phyloP scores from a whole-genome alignment of 1,140 invertebrate species.

The Meloidogyne floridensis region DNA sequence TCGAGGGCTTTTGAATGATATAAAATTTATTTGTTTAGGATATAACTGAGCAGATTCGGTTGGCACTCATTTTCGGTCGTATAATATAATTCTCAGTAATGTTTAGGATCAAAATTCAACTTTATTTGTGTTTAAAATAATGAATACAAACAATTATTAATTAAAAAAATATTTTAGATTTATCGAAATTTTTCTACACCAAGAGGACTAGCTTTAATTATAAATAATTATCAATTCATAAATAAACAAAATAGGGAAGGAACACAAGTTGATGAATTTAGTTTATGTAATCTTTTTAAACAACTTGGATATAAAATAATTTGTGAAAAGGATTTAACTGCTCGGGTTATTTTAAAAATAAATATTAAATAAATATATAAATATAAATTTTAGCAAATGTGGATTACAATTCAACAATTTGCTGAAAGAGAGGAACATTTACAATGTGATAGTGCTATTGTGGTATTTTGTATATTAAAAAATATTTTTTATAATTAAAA shows the following conservation, averaged over 20 bases:
- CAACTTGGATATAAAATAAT: conserved; percentile 33
- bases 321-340: conserved; percentile 23
- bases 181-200: conserved; percentile 30
- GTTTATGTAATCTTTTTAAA: conserved; percentile 21
- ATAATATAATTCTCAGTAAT: no score
- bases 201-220: conserved; percentile 35
- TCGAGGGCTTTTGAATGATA: no score
- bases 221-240: conserved; percentile 32
- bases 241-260: conserved; percentile 21
- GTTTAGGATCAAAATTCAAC: no score
- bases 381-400: conserved; percentile 41
- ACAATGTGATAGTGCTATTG: conserved; percentile 31
- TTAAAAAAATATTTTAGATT: conserved; percentile 8
- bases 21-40: no score
- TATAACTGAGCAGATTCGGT: no score
- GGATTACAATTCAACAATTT: conserved; percentile 32
- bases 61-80: no score
- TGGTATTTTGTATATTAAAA: background rate
- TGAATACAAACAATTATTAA: no score
- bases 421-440: conserved; percentile 28
- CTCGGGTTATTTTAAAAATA: conserved; percentile 5
- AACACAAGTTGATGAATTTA: conserved; percentile 28
- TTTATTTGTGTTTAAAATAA: no score
- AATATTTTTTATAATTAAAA: no score
- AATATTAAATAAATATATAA: background rate